Conservation (phyloP, 2,797 vertebrate genomes). For the Chiroxiphia lanceolata region DNA sequence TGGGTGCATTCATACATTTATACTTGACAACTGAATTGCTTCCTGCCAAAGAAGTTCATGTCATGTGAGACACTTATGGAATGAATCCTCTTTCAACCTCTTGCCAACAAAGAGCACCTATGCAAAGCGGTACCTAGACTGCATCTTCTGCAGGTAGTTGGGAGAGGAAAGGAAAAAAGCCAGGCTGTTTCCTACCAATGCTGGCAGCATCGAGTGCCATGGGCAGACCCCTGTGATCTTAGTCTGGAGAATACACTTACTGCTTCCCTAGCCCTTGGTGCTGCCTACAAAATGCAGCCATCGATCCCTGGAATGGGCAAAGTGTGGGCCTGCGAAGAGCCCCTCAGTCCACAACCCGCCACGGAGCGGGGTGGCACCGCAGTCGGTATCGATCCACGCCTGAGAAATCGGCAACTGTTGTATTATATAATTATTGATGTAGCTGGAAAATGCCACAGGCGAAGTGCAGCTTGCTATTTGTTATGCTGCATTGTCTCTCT, state of each 20-base stretch:
- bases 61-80: fast-evolving
- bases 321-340: neutral
- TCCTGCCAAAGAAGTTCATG: neutral
- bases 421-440: conserved; percentile 82
- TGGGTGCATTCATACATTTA: neutral
- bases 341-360: conserved; percentile 11
- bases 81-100: neutral
- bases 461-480: conserved; percentile 72
- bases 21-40: neutral
- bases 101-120: neutral
- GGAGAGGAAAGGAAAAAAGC: fast-evolving
- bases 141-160: neutral
- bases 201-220: fast-evolving
- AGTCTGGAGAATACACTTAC: neutral
- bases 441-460: conserved; percentile 78
- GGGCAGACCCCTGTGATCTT: neutral
- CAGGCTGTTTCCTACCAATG: neutral
- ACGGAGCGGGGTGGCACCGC: conserved; percentile 24
- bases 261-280: neutral
- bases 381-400: conserved; percentile 55
- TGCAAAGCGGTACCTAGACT: neutral
- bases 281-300: conserved; percentile 2
- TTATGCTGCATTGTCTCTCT: conserved; percentile 79
- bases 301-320: neutral
- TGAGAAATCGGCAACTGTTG: conserved; percentile 69